Conservation (phyloP, 2,888 invertebrate species). For the Crioceris asparagi region DNA sequence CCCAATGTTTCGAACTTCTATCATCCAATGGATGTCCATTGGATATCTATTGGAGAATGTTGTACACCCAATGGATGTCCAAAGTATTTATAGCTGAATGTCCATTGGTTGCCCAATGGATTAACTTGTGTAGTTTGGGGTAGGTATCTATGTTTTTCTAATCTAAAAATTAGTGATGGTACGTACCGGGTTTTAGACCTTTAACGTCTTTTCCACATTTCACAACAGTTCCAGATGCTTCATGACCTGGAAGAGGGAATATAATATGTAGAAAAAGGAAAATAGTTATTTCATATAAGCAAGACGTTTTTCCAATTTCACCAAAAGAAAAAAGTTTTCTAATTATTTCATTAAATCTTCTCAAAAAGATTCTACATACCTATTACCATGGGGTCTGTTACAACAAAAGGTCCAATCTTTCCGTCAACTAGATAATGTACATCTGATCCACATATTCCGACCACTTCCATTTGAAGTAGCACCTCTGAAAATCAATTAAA, state of each 20-base stretch:
- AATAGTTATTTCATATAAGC: background rate
- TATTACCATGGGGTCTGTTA: constrained; percentile 82
- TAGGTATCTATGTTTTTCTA: no score
- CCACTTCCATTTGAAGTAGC: constrained; percentile 75
- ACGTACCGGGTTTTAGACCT: constrained; percentile 48
- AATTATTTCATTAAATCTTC: background rate
- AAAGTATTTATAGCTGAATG: no score
- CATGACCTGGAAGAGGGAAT: constrained; percentile 81
- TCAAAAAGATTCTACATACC: constrained; percentile 40
- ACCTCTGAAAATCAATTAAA: constrained; percentile 75
- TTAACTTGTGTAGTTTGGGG: no score
- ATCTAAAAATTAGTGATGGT: background rate
- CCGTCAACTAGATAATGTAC: constrained; percentile 86
- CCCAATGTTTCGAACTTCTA: no score
- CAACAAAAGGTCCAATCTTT: constrained; percentile 79
- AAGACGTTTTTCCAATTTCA: background rate
- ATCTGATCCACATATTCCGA: constrained; percentile 96
- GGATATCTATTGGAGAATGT: no score
- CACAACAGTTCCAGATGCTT: constrained; percentile 71
- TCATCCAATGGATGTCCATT: no score
- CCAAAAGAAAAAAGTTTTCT: no score
- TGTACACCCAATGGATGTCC: no score
- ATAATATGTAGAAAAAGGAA: background rate
- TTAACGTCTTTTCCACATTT: constrained; percentile 65
- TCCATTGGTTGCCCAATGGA: no score